Percentiles rank a stretch among this genome's conserved stretches.
phyloP scores from a whole-genome alignment of 2,113 vertebrate species.

The Hippocampus comes region DNA sequence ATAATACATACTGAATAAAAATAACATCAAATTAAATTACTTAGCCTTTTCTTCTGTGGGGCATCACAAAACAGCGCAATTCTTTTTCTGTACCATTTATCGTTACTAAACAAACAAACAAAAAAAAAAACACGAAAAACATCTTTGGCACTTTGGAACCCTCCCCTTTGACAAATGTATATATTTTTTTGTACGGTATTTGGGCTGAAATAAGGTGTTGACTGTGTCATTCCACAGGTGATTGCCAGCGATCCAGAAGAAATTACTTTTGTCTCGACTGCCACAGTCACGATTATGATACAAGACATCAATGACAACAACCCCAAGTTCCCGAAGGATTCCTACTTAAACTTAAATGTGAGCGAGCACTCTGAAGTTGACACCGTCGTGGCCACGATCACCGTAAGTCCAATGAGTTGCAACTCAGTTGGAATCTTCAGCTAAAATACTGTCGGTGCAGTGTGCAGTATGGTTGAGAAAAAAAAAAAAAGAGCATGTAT shows the following conservation, averaged over 20 bases:
- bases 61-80: too few relatives aligned
- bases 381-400: constrained; percentile 62
- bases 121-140: too few relatives aligned
- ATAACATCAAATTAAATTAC: too few relatives aligned
- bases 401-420: constrained; percentile 61
- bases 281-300: constrained; percentile 79
- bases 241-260: constrained; percentile 73
- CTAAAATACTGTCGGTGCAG: background rate
- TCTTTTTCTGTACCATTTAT: too few relatives aligned
- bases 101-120: too few relatives aligned
- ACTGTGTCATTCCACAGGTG: constrained; percentile 69
- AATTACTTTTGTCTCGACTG: constrained; percentile 42
- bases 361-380: constrained; percentile 72
- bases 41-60: too few relatives aligned
- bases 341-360: constrained; percentile 66
- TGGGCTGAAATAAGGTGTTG: background rate
- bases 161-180: too few relatives aligned
- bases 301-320: constrained; percentile 84
- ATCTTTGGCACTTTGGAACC: too few relatives aligned
- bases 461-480: background rate
- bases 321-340: constrained; percentile 72
- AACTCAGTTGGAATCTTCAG: background rate
- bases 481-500: background rate
- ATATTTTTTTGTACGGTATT: background rate
- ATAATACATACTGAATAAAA: too few relatives aligned